Percentiles rank a stretch among this genome's conserved stretches.
Conservation (phyloP, 2,113 vertebrate species). For the Maccullochella peelii region DNA sequence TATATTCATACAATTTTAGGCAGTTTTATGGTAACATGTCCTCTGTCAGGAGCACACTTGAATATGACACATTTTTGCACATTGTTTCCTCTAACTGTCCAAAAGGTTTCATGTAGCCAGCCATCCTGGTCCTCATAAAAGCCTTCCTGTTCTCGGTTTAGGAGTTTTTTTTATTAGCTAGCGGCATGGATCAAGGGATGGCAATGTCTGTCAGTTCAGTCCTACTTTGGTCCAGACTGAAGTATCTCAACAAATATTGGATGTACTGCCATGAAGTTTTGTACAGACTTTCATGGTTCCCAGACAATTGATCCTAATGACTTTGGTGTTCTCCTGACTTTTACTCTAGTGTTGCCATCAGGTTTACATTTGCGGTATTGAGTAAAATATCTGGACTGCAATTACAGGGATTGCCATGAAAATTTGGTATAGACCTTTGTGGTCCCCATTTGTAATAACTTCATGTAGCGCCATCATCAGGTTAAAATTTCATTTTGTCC, state of each 20-base stretch:
- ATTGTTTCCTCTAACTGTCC: neutral
- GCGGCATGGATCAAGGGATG: neutral
- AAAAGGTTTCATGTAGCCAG: neutral
- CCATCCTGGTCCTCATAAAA: neutral
- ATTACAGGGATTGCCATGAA: neutral
- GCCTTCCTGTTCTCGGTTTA: neutral
- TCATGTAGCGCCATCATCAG: no score
- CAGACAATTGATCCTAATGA: neutral
- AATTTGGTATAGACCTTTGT: neutral
- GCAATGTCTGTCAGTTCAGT: no score
- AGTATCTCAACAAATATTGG: neutral
- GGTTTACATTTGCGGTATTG: neutral
- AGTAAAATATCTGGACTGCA: neutral
- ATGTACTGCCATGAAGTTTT: neutral
- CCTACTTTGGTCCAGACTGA: neutral
- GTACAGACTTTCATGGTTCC: neutral
- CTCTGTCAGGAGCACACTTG: neutral
- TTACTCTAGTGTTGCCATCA: neutral
- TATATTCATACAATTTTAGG: neutral
- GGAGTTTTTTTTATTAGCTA: neutral
- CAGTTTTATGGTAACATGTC: neutral
- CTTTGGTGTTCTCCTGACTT: neutral
- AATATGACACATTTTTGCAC: neutral
- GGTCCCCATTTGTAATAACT: neutral
- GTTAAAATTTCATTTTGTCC: no score